phyloP scores from a whole-genome alignment of 2,113 vertebrate genomes.

The Sminthopsis crassicaudata region DNA sequence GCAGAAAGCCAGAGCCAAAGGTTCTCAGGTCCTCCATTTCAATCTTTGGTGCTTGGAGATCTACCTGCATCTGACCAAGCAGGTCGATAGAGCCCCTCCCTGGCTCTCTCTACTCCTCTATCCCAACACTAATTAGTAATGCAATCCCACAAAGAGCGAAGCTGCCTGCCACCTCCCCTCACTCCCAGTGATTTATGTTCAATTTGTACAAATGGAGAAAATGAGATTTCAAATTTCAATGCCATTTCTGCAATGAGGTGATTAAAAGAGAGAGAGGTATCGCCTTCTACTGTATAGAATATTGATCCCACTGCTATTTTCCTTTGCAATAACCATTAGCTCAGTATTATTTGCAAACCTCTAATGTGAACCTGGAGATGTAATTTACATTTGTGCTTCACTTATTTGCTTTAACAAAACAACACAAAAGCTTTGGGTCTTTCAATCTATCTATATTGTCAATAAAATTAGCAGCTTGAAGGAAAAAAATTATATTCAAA shows the following conservation, averaged over 20 bases:
- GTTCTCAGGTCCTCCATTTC: slow-evolving; percentile 18
- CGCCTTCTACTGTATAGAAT: slow-evolving; percentile 91
- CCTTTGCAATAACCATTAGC: slow-evolving; percentile 99
- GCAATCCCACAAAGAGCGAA: slow-evolving; percentile 93
- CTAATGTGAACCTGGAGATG: slow-evolving; percentile 89
- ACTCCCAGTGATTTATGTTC: slow-evolving; percentile 97
- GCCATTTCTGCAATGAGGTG: slow-evolving; percentile 97
- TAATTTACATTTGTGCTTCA: slow-evolving; percentile 90
- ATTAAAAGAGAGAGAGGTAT: slow-evolving; percentile 98
- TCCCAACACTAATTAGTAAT: slow-evolving; percentile 92
- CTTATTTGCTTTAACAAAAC: slow-evolving; percentile 90
- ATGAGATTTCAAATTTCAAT: slow-evolving; percentile 95
- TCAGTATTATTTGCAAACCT: slow-evolving; percentile 90
- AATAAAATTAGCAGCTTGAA: slow-evolving; percentile 89
- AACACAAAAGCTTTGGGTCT: slow-evolving; percentile 87
- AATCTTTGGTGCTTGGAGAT: slow-evolving; percentile 55
- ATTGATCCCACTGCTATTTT: slow-evolving; percentile 99
- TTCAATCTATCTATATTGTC: slow-evolving; percentile 88
- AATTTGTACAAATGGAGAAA: slow-evolving; percentile 94
- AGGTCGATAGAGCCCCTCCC: slow-evolving; percentile 72
- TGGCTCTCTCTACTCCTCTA: slow-evolving; percentile 70
- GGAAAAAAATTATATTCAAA: slow-evolving; percentile 86
- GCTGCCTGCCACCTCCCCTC: slow-evolving; percentile 88
- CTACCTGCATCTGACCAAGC: slow-evolving; percentile 63
- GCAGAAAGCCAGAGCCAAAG: slow-evolving; percentile 8